These are phyloP conservation scores for Catalaphyllia jardinei DNA, from an alignment of 64 coral and sea anemone genomes.

Conservation along the genomic window DNA sequence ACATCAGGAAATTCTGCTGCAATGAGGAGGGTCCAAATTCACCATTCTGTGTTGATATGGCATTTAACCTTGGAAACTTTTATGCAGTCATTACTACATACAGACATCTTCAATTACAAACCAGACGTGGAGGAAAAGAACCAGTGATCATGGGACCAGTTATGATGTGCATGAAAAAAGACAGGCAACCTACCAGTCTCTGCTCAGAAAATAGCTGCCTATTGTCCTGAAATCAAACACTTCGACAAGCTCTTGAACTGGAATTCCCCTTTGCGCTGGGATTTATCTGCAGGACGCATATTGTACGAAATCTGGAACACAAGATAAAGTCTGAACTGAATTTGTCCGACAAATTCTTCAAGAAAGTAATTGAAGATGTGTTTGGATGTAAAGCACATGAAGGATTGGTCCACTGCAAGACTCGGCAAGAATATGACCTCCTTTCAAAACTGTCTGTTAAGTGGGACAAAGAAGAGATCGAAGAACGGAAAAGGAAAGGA, in stretches of 20 bases:
- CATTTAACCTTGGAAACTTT: constrained; percentile 22
- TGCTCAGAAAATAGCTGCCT: constrained; percentile 27
- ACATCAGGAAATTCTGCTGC: constrained; percentile 55
- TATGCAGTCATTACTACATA: constrained; percentile 22
- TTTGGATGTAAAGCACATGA: constrained; percentile 60
- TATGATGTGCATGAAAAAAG: constrained; percentile 20
- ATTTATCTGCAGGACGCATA: constrained; percentile 33
- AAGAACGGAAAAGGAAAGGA: constrained; percentile 15
- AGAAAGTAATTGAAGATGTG: constrained; percentile 9
- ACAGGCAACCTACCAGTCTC: constrained; percentile 20
- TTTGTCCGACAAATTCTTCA: constrained; percentile 29
- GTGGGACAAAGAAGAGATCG: constrained; percentile 49
- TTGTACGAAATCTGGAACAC: constrained; percentile 31
- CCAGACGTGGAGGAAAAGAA: neutral
- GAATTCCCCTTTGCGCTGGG: constrained; percentile 47
- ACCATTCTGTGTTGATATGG: constrained; percentile 20
- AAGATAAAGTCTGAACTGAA: constrained; percentile 46
- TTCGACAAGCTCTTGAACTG: constrained; percentile 22
- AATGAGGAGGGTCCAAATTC: constrained; percentile 37
- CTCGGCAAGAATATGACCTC: constrained; percentile 46
- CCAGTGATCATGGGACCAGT: neutral
- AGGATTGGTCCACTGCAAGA: constrained; percentile 43
- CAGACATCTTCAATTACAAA: neutral
- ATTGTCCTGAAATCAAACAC: constrained; percentile 13
- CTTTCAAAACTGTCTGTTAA: constrained; percentile 40